A percentile compares a stretch with the other conserved stretches of the same genome.
These are phyloP conservation scores for Colinus virginianus DNA, from an alignment of 2,113 vertebrate species.

Conservation along the genomic window DNA sequence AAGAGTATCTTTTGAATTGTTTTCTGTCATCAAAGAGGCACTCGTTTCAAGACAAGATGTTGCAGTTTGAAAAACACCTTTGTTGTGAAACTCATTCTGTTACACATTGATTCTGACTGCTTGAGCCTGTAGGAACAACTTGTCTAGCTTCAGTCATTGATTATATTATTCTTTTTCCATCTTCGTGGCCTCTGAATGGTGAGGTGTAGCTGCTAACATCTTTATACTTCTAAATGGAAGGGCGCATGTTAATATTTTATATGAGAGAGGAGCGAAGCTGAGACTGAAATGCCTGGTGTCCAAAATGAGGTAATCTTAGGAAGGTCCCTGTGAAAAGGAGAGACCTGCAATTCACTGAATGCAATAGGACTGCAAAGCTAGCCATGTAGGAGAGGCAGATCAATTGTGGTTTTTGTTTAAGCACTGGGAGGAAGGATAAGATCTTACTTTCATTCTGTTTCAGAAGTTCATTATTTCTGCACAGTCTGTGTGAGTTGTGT, in stretches of 20 bases:
- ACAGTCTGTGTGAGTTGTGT: neutral
- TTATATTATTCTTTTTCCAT: neutral
- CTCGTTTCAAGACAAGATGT: slow-evolving; percentile 49
- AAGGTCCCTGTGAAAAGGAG: neutral
- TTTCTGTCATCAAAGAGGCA: slow-evolving; percentile 34
- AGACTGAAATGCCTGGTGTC: neutral
- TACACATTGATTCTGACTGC: neutral
- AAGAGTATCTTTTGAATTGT: slow-evolving; percentile 48
- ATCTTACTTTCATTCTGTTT: neutral
- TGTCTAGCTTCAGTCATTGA: neutral
- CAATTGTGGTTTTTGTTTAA: neutral
- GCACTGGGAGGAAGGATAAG: fast-evolving
- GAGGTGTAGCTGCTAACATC: neutral
- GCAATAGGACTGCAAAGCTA: neutral
- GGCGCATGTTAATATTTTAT: neutral
- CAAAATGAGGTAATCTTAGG: neutral
- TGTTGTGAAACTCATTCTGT: neutral
- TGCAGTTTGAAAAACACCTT: slow-evolving; percentile 40
- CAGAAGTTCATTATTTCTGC: neutral
- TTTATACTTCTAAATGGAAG: neutral
- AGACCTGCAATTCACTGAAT: neutral
- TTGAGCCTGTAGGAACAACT: neutral
- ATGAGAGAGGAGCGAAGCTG: neutral
- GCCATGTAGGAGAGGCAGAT: neutral
- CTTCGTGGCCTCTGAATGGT: neutral